Conservation (phyloP, 2,113 vertebrate species). For the Epinephelus lanceolatus region DNA sequence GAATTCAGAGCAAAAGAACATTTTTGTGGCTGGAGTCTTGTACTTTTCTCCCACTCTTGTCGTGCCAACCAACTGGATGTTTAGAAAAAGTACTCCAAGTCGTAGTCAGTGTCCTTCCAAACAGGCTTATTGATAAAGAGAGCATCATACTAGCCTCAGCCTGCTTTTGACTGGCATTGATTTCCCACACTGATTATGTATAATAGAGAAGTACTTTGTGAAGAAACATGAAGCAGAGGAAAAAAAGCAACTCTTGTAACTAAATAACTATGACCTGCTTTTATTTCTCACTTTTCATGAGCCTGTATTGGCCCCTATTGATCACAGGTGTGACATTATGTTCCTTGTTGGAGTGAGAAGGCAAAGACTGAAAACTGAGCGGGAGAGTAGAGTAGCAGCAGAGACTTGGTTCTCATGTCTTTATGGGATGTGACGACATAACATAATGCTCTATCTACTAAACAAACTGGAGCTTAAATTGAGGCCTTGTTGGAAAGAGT, state of each 20-base stretch:
- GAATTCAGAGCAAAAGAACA: background rate
- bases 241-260: slow-evolving; percentile 45
- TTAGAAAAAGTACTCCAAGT: background rate
- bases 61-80: background rate
- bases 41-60: background rate
- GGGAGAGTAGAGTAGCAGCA: background rate
- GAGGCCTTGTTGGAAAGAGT: background rate
- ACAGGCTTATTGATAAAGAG: background rate
- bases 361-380: background rate
- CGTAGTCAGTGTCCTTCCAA: background rate
- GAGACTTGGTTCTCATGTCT: background rate
- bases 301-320: background rate
- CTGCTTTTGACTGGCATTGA: slow-evolving; percentile 17
- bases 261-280: slow-evolving; percentile 63
- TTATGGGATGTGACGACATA: background rate
- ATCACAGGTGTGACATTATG: slow-evolving; percentile 27
- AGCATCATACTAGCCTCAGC: background rate
- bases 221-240: slow-evolving; percentile 15
- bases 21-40: background rate
- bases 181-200: slow-evolving; percentile 63
- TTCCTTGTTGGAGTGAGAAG: background rate
- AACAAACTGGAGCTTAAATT: background rate
- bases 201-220: slow-evolving; percentile 14
- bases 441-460: background rate
- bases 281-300: slow-evolving; percentile 29